Evolutionary conservation across 2,888 invertebrate genomes (phyloP).

Genomic region (Pilophorus perplexus): DNA sequence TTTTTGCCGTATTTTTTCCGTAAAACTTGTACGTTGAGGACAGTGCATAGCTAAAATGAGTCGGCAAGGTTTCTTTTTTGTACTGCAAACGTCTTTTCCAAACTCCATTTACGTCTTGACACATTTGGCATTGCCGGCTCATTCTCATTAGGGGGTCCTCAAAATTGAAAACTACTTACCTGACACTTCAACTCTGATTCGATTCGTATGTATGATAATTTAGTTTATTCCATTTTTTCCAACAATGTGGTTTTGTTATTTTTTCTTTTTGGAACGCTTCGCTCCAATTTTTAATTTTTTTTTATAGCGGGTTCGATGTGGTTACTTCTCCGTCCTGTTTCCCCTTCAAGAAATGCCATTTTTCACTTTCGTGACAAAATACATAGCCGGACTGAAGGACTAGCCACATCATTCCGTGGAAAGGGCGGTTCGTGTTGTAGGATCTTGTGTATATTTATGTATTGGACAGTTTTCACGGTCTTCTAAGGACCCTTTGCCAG

Average conservation of each 20-base stretch:
- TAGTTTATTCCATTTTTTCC: background rate
- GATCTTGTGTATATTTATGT: conserved; percentile 1
- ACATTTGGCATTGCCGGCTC: no score
- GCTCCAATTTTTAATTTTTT: no score
- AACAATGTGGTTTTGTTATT: background rate
- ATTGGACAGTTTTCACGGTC: background rate
- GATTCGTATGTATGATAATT: no score
- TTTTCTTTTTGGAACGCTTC: no score
- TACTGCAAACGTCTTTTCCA: no score
- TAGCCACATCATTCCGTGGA: conserved; percentile 44
- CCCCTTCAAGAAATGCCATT: conserved; percentile 10
- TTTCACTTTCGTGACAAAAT: background rate
- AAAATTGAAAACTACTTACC: no score
- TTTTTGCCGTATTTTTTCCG: conserved; percentile 25
- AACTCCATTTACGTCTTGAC: no score
- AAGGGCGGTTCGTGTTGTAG: background rate
- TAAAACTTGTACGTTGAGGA: no score
- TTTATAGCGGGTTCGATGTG: conserved; percentile 45
- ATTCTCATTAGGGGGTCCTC: no score
- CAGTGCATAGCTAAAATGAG: no score
- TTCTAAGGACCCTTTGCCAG: background rate
- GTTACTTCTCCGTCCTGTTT: conserved; percentile 48
- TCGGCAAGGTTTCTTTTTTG: no score
- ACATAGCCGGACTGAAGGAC: conserved; percentile 47
- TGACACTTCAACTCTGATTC: no score